These are phyloP conservation scores for Acanthosoma haemorrhoidale DNA, from an alignment of 2,888 invertebrate genomes.

Conservation along the genomic window DNA sequence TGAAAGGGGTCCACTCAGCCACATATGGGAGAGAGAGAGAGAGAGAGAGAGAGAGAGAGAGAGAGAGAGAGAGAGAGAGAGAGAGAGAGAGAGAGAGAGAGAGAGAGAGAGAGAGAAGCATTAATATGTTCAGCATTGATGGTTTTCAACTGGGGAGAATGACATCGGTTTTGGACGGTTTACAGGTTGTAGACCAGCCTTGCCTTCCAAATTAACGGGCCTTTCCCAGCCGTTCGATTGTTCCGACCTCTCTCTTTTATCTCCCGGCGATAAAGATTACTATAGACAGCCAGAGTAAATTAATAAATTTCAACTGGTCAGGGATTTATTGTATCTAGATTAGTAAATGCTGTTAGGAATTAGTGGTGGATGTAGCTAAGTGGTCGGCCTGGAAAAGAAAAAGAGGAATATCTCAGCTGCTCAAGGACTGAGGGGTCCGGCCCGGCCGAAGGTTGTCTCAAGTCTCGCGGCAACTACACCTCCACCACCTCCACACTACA, in stretches of 20 bases:
- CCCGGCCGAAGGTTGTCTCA: neutral
- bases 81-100: no score
- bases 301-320: neutral
- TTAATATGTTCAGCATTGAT: no score
- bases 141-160: no score
- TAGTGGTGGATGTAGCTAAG: neutral
- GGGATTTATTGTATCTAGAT: constrained; percentile 12
- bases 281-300: constrained; percentile 4
- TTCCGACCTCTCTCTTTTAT: neutral
- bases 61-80: no score
- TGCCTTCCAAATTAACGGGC: neutral
- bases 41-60: no score
- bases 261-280: neutral
- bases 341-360: constrained; percentile 12
- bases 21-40: neutral
- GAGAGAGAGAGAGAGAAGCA: no score
- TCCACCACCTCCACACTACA: neutral
- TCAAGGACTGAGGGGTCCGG: constrained; percentile 5
- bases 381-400: neutral
- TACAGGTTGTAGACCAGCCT: no score
- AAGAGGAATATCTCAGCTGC: neutral
- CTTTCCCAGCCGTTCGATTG: neutral
- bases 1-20: no score
- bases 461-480: no score
- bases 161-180: no score